Evolutionary conservation across 2,888 invertebrate genomes (phyloP).

Genomic region (Urechis unicinctus): DNA sequence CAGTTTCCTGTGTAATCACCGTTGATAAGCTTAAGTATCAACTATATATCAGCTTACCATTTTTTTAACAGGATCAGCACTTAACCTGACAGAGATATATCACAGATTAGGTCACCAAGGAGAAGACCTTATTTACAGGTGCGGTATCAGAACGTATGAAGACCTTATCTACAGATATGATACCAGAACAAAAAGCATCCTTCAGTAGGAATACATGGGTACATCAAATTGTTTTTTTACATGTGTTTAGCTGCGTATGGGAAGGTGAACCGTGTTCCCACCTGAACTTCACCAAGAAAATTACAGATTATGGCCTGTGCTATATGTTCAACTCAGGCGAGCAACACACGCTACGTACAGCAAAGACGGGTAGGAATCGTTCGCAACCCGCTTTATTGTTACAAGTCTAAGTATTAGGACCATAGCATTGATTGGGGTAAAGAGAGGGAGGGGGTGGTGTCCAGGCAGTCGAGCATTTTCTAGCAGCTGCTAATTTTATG

Average conservation of each 20-base stretch:
- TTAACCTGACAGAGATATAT: conserved; percentile 16
- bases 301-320: conserved; percentile 24
- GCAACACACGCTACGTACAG: conserved; percentile 7
- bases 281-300: conserved; percentile 14
- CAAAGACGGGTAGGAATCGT: conserved; percentile 15
- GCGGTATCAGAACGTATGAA: not conserved
- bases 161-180: no score
- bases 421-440: no score
- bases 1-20: no score
- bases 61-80: no score
- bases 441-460: no score
- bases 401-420: no score
- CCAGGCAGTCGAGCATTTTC: no score
- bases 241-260: conserved; percentile 14
- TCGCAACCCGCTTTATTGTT: not conserved
- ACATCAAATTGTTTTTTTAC: not conserved
- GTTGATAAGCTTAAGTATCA: no score
- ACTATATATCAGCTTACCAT: no score
- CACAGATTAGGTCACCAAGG: conserved; percentile 16
- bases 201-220: not conserved
- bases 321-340: conserved; percentile 22
- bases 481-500: no score
- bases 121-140: conserved; percentile 19
- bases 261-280: conserved; percentile 14
- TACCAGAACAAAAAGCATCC: no score